Evolutionary conservation across 2,888 invertebrate genomes (phyloP).

Genomic region (Oeneis ivallda): DNA sequence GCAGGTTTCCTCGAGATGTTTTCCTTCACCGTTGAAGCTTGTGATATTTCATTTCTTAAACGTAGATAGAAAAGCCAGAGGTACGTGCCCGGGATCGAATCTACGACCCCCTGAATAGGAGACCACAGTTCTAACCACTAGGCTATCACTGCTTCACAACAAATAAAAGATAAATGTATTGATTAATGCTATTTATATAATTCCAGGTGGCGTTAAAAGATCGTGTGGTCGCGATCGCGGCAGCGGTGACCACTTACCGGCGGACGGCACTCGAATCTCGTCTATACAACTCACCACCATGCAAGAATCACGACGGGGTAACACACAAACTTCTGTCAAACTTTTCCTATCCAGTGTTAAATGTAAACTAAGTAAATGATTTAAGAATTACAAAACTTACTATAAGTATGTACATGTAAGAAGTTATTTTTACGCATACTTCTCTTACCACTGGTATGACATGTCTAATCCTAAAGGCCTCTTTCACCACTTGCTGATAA

Average conservation of each 20-base stretch:
- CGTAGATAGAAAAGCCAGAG: too few species aligned
- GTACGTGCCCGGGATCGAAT: too few species aligned
- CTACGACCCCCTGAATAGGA: too few species aligned
- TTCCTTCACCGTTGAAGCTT: too few species aligned
- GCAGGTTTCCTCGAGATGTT: too few species aligned
- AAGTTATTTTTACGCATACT: not conserved
- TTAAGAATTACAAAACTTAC: slow-evolving; percentile 7
- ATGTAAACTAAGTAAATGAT: not conserved
- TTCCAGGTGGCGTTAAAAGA: slow-evolving; percentile 38
- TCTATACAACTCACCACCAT: slow-evolving; percentile 8
- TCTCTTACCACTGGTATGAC: too few species aligned
- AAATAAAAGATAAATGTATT: too few species aligned
- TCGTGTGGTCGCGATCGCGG: slow-evolving; percentile 19
- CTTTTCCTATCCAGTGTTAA: not conserved
- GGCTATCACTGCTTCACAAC: too few species aligned
- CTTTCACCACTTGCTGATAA: too few species aligned
- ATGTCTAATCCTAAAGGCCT: too few species aligned
- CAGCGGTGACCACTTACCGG: slow-evolving; percentile 28
- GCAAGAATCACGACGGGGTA: slow-evolving; percentile 1
- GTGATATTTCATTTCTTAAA: too few species aligned
- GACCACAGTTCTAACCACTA: too few species aligned
- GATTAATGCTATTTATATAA: not conserved
- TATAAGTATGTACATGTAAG: not conserved
- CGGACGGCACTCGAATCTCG: slow-evolving; percentile 25
- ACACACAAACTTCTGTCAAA: not conserved